Evolutionary conservation across 1,140 invertebrate genomes (phyloP), one percentile per base, ranked within the genome.

Genomic region (Drusus annulatus): DNA sequence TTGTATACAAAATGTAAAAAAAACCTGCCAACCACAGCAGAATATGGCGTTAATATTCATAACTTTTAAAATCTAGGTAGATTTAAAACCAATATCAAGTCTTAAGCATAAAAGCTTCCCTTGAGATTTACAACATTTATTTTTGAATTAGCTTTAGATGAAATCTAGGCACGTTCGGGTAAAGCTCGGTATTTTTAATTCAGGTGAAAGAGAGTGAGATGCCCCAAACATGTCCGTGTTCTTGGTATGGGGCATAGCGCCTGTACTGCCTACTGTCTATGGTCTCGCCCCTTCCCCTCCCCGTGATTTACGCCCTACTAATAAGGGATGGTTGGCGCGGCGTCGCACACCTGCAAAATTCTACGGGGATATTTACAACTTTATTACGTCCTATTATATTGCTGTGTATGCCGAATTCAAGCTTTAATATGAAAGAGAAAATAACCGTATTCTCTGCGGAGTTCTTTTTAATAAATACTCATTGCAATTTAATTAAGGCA

Each of bases 291-390:
- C n/a, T 13, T 51, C 50, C n/a, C 16, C 50, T 71, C 51, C 50
- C 45, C 28, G 19, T 65, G 62, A 65, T 65, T 63, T 63, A 63
- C 60, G 68, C 50, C 50, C 68, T 71, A 17, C 68, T 71, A 15
- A 51, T 45, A 52, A 51, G 68, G 45, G 68, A 5, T 51, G 10
- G 68, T 17, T 51, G 17, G 62, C 23, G 23, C 56, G 56, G 56
- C 19, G 6, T 21, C 17, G 56, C 36, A 54, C 50, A 71, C 68
- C 68, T 71, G 68, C 8, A 54, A 52, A 23, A 23, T 51, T 52
- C 50, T 71, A 13, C 68, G 17, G 10, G 8, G 36, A 69, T 51
- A 71, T 71, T 54, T 71, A 52, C 10, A 25, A 51, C 68, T 51
- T 54, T 71, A 71, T 71, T 71, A 23, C 68, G 17, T 51, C 68